phyloP scores from a whole-genome alignment of 1,140 invertebrate species.

The Ostrea edulis region DNA sequence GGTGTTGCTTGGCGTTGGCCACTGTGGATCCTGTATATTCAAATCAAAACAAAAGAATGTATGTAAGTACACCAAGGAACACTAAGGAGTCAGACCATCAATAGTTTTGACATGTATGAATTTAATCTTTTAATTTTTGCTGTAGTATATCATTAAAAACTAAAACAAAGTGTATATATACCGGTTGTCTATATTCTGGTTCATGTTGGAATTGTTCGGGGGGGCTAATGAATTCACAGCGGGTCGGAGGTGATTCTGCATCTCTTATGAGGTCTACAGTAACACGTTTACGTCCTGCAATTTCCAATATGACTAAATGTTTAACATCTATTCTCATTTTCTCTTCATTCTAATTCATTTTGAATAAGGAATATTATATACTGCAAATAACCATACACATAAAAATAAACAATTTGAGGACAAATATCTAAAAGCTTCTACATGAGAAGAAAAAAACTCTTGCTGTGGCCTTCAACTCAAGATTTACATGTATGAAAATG shows the following conservation, averaged over 20 bases:
- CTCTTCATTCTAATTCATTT: too few relatives aligned
- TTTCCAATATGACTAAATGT: not conserved
- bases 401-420: too few relatives aligned
- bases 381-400: too few relatives aligned
- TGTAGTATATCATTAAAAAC: not conserved
- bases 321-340: too few relatives aligned
- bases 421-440: too few relatives aligned
- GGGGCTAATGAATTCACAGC: constrained; percentile 50
- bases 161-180: constrained; percentile 45
- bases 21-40: constrained; percentile 55
- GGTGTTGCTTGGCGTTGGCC: constrained; percentile 65
- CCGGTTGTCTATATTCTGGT: constrained; percentile 52
- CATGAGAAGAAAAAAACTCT: too few relatives aligned
- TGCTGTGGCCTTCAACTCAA: too few relatives aligned
- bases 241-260: constrained; percentile 50
- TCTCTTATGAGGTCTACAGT: constrained; percentile 46
- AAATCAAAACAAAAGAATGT: not conserved
- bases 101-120: too few relatives aligned
- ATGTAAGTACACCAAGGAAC: too few relatives aligned
- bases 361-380: too few relatives aligned
- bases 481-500: too few relatives aligned
- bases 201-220: constrained; percentile 52
- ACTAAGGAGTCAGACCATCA: too few relatives aligned
- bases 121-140: not conserved
- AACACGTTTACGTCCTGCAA: constrained; percentile 46